Evolutionary conservation across 2,113 vertebrate species (phyloP), one percentile per base, ranked within the genome.

Genomic region (Corythaeola cristata): DNA sequence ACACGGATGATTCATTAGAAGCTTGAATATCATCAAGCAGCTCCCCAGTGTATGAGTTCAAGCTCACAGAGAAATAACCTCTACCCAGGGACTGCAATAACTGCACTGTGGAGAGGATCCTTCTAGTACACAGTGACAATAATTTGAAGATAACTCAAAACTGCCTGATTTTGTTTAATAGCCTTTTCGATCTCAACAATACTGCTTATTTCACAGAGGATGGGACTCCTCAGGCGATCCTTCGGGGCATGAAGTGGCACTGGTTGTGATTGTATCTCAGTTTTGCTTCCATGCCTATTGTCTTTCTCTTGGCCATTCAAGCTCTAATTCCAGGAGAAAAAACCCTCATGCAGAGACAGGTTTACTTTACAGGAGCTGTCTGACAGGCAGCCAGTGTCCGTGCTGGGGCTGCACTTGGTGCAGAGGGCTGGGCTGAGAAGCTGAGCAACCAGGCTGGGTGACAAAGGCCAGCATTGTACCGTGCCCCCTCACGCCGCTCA

Each of bases 321-420:
- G 56, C n/a, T 88, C 50, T 74, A 59, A 91, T 80, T n/a, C 67
- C 64, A 71, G 82, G 16, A 74, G 64, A 11, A 86, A 74, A 89
- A 85, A 8, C 4, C 11, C 44, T 89, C 24, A 5, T 19, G 44
- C 82, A 92, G 88, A 63, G 88, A 63, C 59, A 66, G 89, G 85
- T 89, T 95, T 80, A 55, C 37, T 74, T 94, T 93, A 91, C 78
- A 91, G 78, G 74, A 62, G 71, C 49, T 83, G 81, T 32, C 76
- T 91, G 88, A 88, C 66, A 83, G 55, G 88, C 67, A 93, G 66
- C 9, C 79, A 86, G 72, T 9, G 32, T 84, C 82, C 35, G 64
- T 23, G 68, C 52, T 52, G 9, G 14, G 37, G 90, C 63, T 52
- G 50, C 50, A 24, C n/a, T 87, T 11, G 50, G 15, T 72, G 76